Conservation (phyloP, 2,888 invertebrate species). For the Salticus scenicus region DNA sequence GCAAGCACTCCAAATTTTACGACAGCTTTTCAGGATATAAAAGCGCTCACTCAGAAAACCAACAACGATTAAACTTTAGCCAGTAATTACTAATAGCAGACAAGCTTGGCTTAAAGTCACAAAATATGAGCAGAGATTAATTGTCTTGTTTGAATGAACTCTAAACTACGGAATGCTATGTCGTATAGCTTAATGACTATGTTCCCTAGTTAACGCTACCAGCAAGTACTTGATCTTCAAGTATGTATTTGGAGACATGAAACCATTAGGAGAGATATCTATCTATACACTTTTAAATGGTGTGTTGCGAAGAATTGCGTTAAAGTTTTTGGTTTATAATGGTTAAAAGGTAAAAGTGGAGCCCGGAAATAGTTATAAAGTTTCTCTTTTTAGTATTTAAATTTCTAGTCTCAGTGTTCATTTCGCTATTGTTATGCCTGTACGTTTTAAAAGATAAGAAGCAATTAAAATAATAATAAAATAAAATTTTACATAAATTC, state of each 20-base stretch:
- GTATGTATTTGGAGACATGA: neutral
- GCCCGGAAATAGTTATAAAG: too few relatives aligned
- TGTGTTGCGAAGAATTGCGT: neutral
- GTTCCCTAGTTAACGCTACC: constrained; percentile 9
- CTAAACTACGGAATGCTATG: constrained; percentile 35
- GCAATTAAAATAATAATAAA: too few relatives aligned
- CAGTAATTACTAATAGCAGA: constrained; percentile 9
- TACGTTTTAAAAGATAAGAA: too few relatives aligned
- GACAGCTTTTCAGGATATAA: neutral
- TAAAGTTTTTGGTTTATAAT: neutral
- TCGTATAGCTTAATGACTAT: constrained; percentile 27
- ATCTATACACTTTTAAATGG: neutral
- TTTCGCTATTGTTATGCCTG: too few relatives aligned
- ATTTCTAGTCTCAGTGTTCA: too few relatives aligned
- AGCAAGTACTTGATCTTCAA: neutral
- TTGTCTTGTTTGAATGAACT: constrained; percentile 31
- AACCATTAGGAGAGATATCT: neutral
- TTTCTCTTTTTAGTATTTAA: too few relatives aligned
- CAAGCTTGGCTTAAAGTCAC: neutral
- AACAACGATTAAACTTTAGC: neutral
- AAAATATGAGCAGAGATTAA: constrained; percentile 19
- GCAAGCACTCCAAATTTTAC: neutral
- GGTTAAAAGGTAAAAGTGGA: too few relatives aligned
- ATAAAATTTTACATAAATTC: too few relatives aligned
- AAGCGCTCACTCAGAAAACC: neutral